Evolutionary conservation across 1,140 invertebrate genomes (phyloP).

Genomic region (Samia ricini): DNA sequence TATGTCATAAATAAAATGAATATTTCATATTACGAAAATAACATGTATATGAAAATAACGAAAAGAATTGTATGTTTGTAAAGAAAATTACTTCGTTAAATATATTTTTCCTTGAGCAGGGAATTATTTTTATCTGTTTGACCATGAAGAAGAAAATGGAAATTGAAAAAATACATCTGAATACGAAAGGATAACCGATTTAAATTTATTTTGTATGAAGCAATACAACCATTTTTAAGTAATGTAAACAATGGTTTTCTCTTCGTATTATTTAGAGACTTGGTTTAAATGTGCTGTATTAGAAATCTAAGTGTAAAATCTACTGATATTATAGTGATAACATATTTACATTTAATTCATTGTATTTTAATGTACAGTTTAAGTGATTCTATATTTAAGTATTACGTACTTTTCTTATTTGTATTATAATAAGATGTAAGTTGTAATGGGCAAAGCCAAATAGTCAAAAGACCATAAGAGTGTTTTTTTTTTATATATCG

Average conservation of each 20-base stretch:
- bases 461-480: constrained; percentile 30
- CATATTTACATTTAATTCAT: constrained; percentile 22
- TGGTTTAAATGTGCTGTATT: background rate
- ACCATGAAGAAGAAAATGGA: background rate
- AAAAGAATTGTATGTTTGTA: no score
- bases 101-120: background rate
- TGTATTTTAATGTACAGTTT: constrained; percentile 51
- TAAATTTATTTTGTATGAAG: background rate
- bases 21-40: no score
- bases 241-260: background rate
- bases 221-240: background rate
- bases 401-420: constrained; percentile 25
- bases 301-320: constrained; percentile 9
- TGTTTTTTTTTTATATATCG: constrained; percentile 50
- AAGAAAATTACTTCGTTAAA: no score
- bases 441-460: constrained; percentile 37
- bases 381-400: constrained; percentile 19
- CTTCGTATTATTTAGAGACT: background rate
- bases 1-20: no score
- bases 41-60: no score
- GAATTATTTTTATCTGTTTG: background rate
- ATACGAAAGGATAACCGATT: background rate
- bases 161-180: background rate
- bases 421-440: constrained; percentile 28
- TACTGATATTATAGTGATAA: constrained; percentile 18